Evolutionary conservation across 2,797 vertebrate genomes (phyloP).

Genomic region (Darevskia nairensis): DNA sequence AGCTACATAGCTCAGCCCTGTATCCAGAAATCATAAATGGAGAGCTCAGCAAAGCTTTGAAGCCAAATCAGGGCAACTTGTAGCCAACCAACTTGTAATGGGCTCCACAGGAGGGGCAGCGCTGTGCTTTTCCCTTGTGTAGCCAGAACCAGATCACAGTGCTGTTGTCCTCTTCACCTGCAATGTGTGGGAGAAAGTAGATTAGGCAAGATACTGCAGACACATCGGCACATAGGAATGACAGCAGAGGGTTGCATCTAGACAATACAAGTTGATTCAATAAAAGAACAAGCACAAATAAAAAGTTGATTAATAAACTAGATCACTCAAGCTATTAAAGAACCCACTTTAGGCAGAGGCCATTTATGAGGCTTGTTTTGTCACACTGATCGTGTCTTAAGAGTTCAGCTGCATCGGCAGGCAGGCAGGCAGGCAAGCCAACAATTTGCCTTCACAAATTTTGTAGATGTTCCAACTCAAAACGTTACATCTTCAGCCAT

Average conservation of each 20-base stretch:
- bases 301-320: background rate
- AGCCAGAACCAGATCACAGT: slow-evolving; percentile 91
- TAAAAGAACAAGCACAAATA: background rate
- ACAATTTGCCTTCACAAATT: background rate
- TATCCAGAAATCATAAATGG: background rate
- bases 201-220: background rate
- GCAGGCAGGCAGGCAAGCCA: too few species aligned
- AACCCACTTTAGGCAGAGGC: background rate
- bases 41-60: background rate
- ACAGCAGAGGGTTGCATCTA: fast-evolving
- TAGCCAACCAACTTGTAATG: slow-evolving; percentile 89
- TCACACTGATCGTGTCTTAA: background rate
- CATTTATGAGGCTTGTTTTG: background rate
- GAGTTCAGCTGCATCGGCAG: too few species aligned
- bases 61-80: slow-evolving; percentile 77
- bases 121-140: slow-evolving; percentile 87
- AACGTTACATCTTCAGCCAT: background rate
- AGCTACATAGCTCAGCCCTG: background rate
- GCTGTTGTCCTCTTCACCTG: slow-evolving; percentile 93
- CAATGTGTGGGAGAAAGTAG: slow-evolving; percentile 20
- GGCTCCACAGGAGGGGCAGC: slow-evolving; percentile 89
- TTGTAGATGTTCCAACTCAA: background rate
- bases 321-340: background rate
- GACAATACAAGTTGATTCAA: background rate
- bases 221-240: fast-evolving